Evolutionary conservation across 2,113 vertebrate species (phyloP).

Genomic region (Centropristis striata): DNA sequence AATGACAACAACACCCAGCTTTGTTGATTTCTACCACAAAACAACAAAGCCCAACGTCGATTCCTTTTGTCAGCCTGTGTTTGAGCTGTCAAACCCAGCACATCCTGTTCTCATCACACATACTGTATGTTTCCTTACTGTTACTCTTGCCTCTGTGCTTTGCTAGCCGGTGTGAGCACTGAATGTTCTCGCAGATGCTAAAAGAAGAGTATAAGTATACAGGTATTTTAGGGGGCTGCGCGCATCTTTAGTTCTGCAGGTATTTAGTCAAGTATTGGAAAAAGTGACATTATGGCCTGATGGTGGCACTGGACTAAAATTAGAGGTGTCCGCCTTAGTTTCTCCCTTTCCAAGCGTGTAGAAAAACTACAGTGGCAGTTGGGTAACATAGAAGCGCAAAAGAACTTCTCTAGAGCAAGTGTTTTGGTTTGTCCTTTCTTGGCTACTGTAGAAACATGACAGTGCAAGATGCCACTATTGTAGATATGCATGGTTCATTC

Average conservation of each 20-base stretch:
- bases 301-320: too few species aligned
- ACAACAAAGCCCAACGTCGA: conserved; percentile 12
- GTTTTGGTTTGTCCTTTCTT: too few species aligned
- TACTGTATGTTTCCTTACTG: not conserved
- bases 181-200: not conserved
- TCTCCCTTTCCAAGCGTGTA: too few species aligned
- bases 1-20: not conserved
- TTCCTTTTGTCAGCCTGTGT: conserved; percentile 25
- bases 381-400: too few species aligned
- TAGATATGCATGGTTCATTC: too few species aligned
- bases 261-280: not conserved
- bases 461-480: too few species aligned
- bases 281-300: not conserved
- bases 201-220: not conserved
- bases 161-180: not conserved
- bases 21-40: conserved; percentile 18
- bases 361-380: too few species aligned
- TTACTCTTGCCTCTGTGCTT: conserved; percentile 3
- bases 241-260: not conserved
- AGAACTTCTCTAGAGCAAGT: too few species aligned
- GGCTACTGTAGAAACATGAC: too few species aligned
- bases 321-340: too few species aligned
- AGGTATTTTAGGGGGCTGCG: conserved; percentile 6
- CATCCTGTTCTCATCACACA: conserved; percentile 29
- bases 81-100: conserved; percentile 31